Evolutionary conservation across 1,140 invertebrate genomes (phyloP).

Genomic region (Diorhabda elongata): DNA sequence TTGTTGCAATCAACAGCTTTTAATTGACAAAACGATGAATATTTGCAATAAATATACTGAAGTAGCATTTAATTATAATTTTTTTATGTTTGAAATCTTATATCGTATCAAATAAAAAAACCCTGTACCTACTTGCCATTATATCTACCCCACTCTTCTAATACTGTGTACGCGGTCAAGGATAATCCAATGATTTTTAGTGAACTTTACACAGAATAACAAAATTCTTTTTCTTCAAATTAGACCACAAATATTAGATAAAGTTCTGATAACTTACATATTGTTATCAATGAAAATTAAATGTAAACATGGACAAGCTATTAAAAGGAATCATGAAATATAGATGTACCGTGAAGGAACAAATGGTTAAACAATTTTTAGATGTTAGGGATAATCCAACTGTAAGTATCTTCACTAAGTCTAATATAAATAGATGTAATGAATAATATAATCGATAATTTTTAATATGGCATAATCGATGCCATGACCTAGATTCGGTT

Average conservation of each 20-base stretch:
- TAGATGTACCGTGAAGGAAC: constrained; percentile 69
- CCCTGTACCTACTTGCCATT: background rate
- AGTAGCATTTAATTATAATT: no score
- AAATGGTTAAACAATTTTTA: constrained; percentile 87
- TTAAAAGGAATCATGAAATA: constrained; percentile 85
- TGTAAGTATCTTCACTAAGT: constrained; percentile 54
- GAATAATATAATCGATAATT: no score
- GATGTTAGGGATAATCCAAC: constrained; percentile 80
- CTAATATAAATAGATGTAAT: no score
- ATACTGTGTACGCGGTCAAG: background rate
- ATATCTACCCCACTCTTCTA: background rate
- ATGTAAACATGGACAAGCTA: constrained; percentile 70
- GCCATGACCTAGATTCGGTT: no score
- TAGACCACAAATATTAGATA: constrained; percentile 1
- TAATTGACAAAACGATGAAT: no score
- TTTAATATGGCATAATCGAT: no score
- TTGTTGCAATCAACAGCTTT: no score
- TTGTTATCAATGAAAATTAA: background rate
- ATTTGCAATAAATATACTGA: no score
- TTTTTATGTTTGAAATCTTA: no score
- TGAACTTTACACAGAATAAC: background rate
- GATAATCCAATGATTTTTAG: background rate
- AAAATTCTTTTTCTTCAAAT: background rate
- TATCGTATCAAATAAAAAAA: background rate
- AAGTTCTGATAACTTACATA: constrained; percentile 4